Evolutionary conservation across 30 jellyfish, hydroid and myxozoan genomes (phyloP).

Genomic region (Hydractinia symbiolongicarpus): DNA sequence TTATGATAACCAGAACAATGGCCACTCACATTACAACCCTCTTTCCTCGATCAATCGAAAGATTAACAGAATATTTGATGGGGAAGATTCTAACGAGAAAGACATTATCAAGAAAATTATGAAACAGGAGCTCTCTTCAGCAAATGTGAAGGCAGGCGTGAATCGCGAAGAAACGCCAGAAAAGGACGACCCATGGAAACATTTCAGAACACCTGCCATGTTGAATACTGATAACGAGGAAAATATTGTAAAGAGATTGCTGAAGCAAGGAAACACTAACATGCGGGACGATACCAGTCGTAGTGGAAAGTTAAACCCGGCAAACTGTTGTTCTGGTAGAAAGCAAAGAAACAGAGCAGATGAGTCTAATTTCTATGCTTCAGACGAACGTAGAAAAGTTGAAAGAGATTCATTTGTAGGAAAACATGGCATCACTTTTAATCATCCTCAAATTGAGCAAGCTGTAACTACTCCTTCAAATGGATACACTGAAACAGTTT

Average conservation of each 20-base stretch:
- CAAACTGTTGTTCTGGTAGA: too few relatives aligned
- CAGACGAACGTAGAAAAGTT: too few relatives aligned
- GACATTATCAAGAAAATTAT: conserved; percentile 2
- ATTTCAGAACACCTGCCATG: neutral
- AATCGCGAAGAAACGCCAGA: neutral
- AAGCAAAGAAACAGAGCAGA: too few relatives aligned
- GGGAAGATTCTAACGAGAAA: neutral
- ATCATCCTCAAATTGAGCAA: neutral
- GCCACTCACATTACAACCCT: neutral
- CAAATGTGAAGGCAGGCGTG: neutral
- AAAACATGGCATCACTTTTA: neutral
- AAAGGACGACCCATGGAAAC: neutral
- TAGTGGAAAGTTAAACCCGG: too few relatives aligned
- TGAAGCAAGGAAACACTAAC: too few relatives aligned
- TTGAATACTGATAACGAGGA: neutral
- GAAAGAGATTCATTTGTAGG: too few relatives aligned
- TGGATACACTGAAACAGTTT: too few relatives aligned
- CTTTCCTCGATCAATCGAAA: neutral
- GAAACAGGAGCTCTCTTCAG: neutral
- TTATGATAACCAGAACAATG: neutral
- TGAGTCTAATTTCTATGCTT: too few relatives aligned
- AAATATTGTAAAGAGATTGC: neutral
- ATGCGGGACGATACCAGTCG: too few relatives aligned
- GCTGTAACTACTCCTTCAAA: neutral
- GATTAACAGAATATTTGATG: conserved; percentile 3